Conservation (phyloP, 2,797 vertebrate genomes). For the Erethizon dorsatum region DNA sequence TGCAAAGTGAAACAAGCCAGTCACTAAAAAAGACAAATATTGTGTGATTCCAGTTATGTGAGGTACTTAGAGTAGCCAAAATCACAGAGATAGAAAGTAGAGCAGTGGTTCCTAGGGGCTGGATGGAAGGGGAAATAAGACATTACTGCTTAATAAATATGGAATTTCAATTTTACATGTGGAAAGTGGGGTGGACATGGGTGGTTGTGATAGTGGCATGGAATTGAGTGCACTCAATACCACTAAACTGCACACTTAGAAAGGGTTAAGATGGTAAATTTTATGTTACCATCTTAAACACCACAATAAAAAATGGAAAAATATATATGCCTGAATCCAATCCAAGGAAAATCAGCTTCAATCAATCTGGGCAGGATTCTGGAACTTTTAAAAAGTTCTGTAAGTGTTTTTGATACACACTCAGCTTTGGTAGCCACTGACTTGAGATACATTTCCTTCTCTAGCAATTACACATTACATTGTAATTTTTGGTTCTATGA, state of each 20-base stretch:
- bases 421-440: neutral
- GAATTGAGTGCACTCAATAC: neutral
- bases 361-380: neutral
- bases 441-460: neutral
- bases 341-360: neutral
- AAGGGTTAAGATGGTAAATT: neutral
- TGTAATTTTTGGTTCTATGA: neutral
- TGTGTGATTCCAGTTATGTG: neutral
- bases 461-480: conserved; percentile 1
- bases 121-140: neutral
- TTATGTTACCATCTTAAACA: neutral
- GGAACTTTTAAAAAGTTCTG: neutral
- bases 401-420: neutral
- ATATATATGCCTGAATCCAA: neutral
- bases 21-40: neutral
- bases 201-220: neutral
- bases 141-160: neutral
- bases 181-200: neutral
- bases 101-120: neutral
- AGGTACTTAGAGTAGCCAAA: neutral
- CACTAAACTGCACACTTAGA: neutral
- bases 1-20: neutral
- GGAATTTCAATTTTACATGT: neutral
- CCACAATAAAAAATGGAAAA: neutral
- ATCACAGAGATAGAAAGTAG: neutral